These are phyloP conservation scores for Porites lobata DNA, from an alignment of 92 coral and sea anemone genomes.

Conservation along the genomic window DNA sequence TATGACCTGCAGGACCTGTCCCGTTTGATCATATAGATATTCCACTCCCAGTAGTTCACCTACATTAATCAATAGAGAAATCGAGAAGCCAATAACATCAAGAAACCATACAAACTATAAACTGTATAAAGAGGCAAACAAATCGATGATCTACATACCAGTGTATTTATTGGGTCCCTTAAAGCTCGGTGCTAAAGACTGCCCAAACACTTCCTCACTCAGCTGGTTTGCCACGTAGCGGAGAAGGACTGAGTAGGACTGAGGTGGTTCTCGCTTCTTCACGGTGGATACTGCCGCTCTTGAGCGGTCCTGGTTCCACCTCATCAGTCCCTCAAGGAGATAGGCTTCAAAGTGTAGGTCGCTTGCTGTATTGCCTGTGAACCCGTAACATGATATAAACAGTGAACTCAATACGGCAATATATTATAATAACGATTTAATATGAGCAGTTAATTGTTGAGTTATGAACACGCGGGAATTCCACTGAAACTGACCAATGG, in stretches of 20 bases:
- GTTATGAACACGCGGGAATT: no score
- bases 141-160: background rate
- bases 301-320: slow-evolving; percentile 57
- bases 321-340: slow-evolving; percentile 61
- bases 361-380: no score
- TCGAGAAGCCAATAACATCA: background rate
- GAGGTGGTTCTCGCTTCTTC: no score
- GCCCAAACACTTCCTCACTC: background rate
- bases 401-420: no score
- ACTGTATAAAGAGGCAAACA: background rate
- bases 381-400: no score
- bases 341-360: slow-evolving; percentile 31
- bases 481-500: no score
- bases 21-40: background rate
- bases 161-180: background rate
- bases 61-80: background rate
- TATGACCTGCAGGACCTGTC: background rate
- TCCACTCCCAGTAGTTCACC: slow-evolving; percentile 6
- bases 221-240: background rate
- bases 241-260: background rate
- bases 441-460: no score
- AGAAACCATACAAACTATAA: no score
- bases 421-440: no score
- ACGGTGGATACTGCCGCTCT: slow-evolving; percentile 20
- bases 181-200: background rate